A percentile compares a stretch with the other conserved stretches of the same genome.
Conservation (phyloP, 2,888 invertebrate species). For the Biston stratarius region DNA sequence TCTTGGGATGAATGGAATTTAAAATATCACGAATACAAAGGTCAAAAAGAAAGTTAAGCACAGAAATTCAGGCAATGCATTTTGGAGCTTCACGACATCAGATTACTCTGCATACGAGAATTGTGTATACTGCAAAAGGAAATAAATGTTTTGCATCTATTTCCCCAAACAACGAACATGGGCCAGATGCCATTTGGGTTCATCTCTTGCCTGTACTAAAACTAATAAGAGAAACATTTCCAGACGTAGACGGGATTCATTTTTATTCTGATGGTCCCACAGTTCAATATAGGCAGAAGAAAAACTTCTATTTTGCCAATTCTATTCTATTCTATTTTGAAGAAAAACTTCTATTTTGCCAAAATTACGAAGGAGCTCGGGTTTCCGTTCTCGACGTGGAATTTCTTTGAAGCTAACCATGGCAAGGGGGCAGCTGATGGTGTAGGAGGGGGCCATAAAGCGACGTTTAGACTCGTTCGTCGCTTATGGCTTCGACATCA, state of each 20-base stretch:
- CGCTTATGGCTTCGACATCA: not conserved
- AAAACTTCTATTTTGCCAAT: slow-evolving; percentile 6
- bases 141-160: not conserved
- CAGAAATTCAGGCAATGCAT: not conserved
- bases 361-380: not conserved
- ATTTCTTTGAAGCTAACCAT: not conserved
- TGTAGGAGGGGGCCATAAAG: not conserved
- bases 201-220: not conserved
- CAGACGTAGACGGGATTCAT: not conserved
- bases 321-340: no score
- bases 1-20: not conserved
- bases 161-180: not conserved
- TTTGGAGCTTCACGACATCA: not conserved
- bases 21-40: not conserved
- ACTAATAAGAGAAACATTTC: not conserved
- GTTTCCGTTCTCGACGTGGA: not conserved
- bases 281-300: not conserved
- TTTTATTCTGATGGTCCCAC: not conserved
- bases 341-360: no score
- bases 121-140: not conserved
- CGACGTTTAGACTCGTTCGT: not conserved
- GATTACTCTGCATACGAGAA: not conserved
- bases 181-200: not conserved
- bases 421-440: slow-evolving; percentile 1
- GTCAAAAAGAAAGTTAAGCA: not conserved